Base-by-base conservation (phyloP, 2,797 vertebrate species). In the Lithobates sylvaticus region DNA sequence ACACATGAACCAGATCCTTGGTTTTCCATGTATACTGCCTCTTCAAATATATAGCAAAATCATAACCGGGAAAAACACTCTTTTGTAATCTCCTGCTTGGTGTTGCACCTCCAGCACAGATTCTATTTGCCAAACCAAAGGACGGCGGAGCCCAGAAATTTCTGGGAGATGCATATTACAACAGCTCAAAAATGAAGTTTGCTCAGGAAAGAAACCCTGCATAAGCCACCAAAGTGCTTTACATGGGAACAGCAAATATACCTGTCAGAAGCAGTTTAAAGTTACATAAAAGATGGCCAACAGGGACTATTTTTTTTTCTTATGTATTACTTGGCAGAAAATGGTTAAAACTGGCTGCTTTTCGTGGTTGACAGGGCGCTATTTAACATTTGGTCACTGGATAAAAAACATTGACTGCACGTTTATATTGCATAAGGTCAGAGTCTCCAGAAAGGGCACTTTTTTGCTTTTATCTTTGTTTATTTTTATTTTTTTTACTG, bases 1-100 rank as follows among this genome's bases (percentile, higher is more conserved):
- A 87, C 29, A 84, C 86, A 36, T 87, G 86, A 87, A 61, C 29
- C 5, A 82, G 10, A 10, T 3, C 10, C 10, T 9, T 78, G 39
- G 36, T 64, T 27, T 65, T 71, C 47, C 58, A 73, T 15, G 18
- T 73, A 73, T 83, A 83, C 81, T 84, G 81, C 86, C 86, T 75
- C 76, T 29, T 39, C 72, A 65, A 36, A 7, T 78, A 72, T 73
- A 87, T 69, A 61, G 70, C 76, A 75, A 87, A 74, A 67, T 61
- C 44, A 34, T 42, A 58, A 16, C 50, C 34, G 7, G 73, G 54
- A 67, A 7, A 39, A 39, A 78, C 78, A 78, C 73, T 70, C 12
- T 27, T 61, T 65, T 77, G 74, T 58, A 23, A 71, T 87, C 72
- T 84, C 21, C 44, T 75, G 78, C 50, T 54, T 50, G 15, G 74